These are phyloP conservation scores for Sphaeramia orbicularis DNA, from an alignment of 2,797 vertebrate species.

Conservation along the genomic window DNA sequence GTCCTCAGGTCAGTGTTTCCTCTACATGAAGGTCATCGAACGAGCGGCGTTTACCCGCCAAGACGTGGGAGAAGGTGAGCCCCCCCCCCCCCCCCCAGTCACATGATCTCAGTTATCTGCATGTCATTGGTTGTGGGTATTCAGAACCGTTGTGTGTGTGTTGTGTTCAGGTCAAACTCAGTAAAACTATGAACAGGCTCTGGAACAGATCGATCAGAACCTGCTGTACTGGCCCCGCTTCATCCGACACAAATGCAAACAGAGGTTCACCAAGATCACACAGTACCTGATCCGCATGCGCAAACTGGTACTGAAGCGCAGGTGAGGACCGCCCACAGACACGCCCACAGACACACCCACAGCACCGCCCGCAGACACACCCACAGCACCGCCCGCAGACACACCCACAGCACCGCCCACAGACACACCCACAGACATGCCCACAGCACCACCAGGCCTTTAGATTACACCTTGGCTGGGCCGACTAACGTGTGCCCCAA, in stretches of 20 bases:
- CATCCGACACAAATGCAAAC: slow-evolving; percentile 96
- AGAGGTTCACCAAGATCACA: slow-evolving; percentile 96
- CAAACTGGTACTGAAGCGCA: slow-evolving; percentile 95
- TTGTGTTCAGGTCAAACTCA: slow-evolving; percentile 91
- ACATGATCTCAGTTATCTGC: too few relatives aligned
- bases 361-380: too few relatives aligned
- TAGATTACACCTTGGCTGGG: too few relatives aligned
- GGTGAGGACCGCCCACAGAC: slow-evolving; percentile 85
- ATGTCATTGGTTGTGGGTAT: not conserved
- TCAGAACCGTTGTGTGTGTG: not conserved
- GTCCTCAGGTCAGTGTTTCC: slow-evolving; percentile 90
- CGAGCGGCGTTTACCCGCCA: slow-evolving; percentile 92
- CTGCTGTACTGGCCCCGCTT: slow-evolving; percentile 97
- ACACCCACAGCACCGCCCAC: too few relatives aligned
- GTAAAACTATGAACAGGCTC: slow-evolving; percentile 95
- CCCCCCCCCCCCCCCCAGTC: too few relatives aligned
- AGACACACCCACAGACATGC: too few relatives aligned
- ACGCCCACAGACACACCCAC: not conserved
- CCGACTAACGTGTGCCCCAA: too few relatives aligned
- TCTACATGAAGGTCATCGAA: slow-evolving; percentile 97
- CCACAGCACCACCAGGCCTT: too few relatives aligned
- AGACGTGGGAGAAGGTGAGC: slow-evolving; percentile 96
- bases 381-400: too few relatives aligned
- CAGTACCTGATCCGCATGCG: slow-evolving; percentile 98
- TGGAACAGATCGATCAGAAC: slow-evolving; percentile 95